phyloP scores from a whole-genome alignment of 2,113 vertebrate genomes.

The Periophthalmus modestus region DNA sequence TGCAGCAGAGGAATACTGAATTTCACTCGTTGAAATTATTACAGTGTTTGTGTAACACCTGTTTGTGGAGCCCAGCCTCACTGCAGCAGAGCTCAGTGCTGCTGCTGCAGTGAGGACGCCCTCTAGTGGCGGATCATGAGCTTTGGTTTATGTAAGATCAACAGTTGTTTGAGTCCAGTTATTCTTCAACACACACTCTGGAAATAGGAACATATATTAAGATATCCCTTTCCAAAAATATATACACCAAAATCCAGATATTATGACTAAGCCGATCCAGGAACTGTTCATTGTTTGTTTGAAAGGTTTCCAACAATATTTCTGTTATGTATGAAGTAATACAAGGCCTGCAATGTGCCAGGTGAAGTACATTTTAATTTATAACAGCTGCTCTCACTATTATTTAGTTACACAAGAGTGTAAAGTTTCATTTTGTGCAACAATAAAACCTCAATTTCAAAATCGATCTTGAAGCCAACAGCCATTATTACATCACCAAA shows the following conservation, averaged over 20 bases:
- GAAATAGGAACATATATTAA: neutral
- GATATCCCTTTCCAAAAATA: neutral
- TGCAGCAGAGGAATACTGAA: neutral
- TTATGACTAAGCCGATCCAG: neutral
- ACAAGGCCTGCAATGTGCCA: neutral
- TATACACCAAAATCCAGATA: neutral
- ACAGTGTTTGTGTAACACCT: slow-evolving; percentile 4
- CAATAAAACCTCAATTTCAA: slow-evolving; percentile 1
- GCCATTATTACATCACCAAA: neutral
- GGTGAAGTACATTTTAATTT: neutral
- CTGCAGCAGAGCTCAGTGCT: neutral
- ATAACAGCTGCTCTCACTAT: neutral
- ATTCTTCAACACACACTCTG: neutral
- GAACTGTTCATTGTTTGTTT: neutral
- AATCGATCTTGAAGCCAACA: neutral
- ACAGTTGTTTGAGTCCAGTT: slow-evolving; percentile 1
- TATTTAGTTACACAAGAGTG: neutral
- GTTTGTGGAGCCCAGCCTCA: slow-evolving; percentile 1
- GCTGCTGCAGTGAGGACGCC: neutral
- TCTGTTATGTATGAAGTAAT: neutral
- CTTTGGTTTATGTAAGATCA: neutral
- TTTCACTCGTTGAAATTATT: slow-evolving; percentile 1
- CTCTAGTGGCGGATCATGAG: neutral
- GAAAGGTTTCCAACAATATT: neutral
- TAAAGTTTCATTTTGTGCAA: neutral